phyloP scores from a whole-genome alignment of 1,140 invertebrate species.

The Hylyphantes graminicola region DNA sequence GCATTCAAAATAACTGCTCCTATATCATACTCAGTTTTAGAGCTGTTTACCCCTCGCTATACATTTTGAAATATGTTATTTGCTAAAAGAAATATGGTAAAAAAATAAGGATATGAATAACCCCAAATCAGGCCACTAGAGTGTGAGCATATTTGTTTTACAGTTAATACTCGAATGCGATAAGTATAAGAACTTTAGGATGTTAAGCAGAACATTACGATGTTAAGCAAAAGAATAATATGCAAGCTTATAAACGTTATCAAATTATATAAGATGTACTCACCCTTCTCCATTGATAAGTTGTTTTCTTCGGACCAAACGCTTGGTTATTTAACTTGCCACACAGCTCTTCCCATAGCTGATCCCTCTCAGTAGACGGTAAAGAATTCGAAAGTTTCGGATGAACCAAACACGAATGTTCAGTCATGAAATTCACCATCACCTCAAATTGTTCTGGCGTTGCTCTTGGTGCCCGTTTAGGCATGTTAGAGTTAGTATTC shows the following conservation, averaged over 20 bases:
- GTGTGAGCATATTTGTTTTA: no score
- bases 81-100: no score
- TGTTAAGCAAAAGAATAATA: no score
- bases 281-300: not conserved
- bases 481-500: not conserved
- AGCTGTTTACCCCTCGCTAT: no score
- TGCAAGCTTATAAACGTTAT: not conserved
- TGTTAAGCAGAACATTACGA: no score
- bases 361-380: not conserved
- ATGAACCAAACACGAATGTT: not conserved
- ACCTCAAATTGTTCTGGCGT: not conserved
- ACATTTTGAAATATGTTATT: no score
- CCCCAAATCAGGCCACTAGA: no score
- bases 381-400: not conserved
- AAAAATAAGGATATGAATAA: no score
- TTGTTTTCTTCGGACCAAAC: not conserved
- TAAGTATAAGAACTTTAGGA: no score
- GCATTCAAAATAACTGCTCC: no score
- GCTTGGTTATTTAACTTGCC: not conserved
- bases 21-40: no score
- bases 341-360: not conserved
- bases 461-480: not conserved
- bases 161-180: no score
- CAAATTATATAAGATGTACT: not conserved
- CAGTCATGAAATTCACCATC: not conserved